Evolutionary conservation across 2,797 vertebrate genomes (phyloP), one percentile per base, ranked within the genome.

Genomic region (Mormyrus hasselquistii): DNA sequence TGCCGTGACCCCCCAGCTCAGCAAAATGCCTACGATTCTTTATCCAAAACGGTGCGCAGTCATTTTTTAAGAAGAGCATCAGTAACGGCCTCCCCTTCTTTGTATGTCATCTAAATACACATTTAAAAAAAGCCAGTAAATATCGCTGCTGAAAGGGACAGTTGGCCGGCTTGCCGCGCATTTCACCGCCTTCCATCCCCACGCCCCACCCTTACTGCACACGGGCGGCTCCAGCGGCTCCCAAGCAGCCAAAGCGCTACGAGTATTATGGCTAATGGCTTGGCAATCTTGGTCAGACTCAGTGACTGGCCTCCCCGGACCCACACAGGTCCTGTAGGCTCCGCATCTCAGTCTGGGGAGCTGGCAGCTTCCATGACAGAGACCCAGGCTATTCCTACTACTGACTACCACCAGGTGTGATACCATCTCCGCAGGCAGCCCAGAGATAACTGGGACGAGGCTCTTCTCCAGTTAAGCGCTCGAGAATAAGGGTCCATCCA

Each of bases 391-490:
- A 93, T 1, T 22, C 94, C 0, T 95, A 96, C 79, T 92, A 93
- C 92, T 94, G 95, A 83, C 92, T 95, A 34, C 90, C 93, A 6
- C 95, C 95, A 0, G 93, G 95, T 53, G 93, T 92, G 12, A 88
- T 90, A 53, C 92, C 0, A 92, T 96, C 76, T 97, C 96, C 69
- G 96, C 96, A 0, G 96, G 95, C 73, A 97, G 96, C 91, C 94
- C 96, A 52, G 96, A 97, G 89, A 93, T 97, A 79, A 95, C 95
- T 1, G 96, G n/a, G n/a, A n/a, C n/a, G n/a, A n/a, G n/a, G n/a
- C n/a, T n/a, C n/a, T 16, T 10, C 65, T 62, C 59, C 59, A 10
- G 25, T 9, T 65, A 65, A 65, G 22, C 8, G 0, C 9, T 7
- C 25, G 55, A 59, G 57, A 16, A 4, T 10, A 16, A 76, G 14